Base-by-base conservation (phyloP, 1,140 invertebrate species). In the Zaprionus tsacasi region DNA sequence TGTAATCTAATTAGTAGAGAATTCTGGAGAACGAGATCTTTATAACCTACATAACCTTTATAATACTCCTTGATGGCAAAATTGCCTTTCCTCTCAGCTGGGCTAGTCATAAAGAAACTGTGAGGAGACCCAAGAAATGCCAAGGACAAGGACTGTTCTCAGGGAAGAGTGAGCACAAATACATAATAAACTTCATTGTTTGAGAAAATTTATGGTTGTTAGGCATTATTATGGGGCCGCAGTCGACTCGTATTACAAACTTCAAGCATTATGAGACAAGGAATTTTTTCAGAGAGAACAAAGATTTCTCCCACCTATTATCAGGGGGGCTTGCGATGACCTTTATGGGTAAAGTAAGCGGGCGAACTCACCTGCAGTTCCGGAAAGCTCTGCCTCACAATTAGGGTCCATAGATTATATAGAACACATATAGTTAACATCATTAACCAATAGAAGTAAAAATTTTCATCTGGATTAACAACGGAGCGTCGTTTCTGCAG, bases 371-470 rank as follows among this genome's bases (percentile, higher is more conserved):
- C 94, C 93, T 97, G 97, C 56, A 99, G 94, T 91, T 99, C 98
- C 25, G 97, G 96, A 92, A 99, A 97, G 85, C 97, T 98, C 93
- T 99, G 97, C 17, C 98, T 94, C 25, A 98, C 98, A 79, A 99
- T 99, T 33, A 98, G 94, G 10, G 98, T 98, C 98, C 98, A 99
- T 27, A 98, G 93, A 93, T 99, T 99, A 93, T 99, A 99, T 27
- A 99, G 94, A 73, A 99, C 97, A 91, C 97, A 98, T 56, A 96
- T 91, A 15, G 98, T 98, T 70, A 99, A 94, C 25, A 98, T 90
- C 94, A 97, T 96, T 69, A 99, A 94, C 98, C 98, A 99, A 91
- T 98, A 97, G 93, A 98, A 99, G 94, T 98, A 98, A 92, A 98
- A 97, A 91, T 98, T 98, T 77, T 98, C 97, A 93, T 99, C 98